Conservation (phyloP, 23 tunicate species). For the Oikopleura dioica region DNA sequence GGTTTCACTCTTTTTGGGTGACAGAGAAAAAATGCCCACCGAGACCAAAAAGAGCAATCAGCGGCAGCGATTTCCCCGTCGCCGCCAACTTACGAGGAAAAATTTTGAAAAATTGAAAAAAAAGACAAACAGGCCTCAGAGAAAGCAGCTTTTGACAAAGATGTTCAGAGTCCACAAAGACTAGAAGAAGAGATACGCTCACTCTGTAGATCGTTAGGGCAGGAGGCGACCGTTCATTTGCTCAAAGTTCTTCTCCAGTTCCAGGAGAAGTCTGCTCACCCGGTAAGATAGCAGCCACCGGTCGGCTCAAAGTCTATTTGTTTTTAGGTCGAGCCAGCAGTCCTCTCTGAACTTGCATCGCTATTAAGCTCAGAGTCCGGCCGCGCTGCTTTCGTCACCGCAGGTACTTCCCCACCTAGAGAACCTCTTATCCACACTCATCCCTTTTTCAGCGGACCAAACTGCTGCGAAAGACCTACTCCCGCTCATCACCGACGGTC, state of each 20-base stretch:
- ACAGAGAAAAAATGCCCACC: no score
- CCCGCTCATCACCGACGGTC: constrained; percentile 4
- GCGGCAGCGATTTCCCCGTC: no score
- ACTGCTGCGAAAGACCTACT: not conserved
- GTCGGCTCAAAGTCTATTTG: not conserved
- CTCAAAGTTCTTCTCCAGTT: not conserved
- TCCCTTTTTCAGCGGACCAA: constrained; percentile 10
- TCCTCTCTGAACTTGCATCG: not conserved
- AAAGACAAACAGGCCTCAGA: not conserved
- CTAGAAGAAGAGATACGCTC: constrained; percentile 11
- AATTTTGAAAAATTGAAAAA: not conserved
- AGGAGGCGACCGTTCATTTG: not conserved
- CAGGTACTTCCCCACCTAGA: no score
- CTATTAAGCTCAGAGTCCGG: not conserved
- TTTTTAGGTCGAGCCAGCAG: constrained; percentile 6
- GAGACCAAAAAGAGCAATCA: no score
- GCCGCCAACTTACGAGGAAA: no score
- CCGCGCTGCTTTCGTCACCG: not conserved
- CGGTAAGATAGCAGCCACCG: no score
- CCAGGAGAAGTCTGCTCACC: constrained; percentile 13
- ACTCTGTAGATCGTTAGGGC: not conserved
- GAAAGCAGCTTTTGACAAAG: no score
- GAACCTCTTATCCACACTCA: no score
- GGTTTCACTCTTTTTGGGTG: no score
- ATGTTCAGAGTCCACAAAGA: not conserved